Evolutionary conservation across 1,140 invertebrate species (phyloP).

Genomic region (Pemphigus obesinymphae): DNA sequence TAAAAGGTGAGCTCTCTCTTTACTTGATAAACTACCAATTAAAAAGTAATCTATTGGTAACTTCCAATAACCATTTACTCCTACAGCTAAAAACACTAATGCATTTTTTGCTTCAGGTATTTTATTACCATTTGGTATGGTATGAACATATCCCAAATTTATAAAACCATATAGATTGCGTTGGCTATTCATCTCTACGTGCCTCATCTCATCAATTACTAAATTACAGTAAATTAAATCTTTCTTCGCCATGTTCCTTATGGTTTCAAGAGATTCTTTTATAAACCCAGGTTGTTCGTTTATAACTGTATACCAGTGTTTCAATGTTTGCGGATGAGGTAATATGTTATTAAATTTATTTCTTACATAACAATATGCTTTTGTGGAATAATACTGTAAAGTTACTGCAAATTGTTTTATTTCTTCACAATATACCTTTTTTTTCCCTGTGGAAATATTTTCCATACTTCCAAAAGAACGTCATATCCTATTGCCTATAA

Average conservation of each 20-base stretch:
- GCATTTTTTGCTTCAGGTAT: neutral
- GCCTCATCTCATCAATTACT: neutral
- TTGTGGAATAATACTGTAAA: neutral
- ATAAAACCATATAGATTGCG: neutral
- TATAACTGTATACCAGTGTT: neutral
- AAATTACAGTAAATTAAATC: neutral
- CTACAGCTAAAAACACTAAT: neutral
- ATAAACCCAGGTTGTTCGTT: neutral
- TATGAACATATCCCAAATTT: neutral
- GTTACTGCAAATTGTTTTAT: conserved; percentile 43
- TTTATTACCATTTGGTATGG: neutral
- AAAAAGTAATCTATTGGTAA: conserved; percentile 6
- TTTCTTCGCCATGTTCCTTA: neutral
- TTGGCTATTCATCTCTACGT: neutral
- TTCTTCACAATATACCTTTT: conserved; percentile 48
- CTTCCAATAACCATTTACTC: conserved; percentile 12
- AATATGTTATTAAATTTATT: neutral
- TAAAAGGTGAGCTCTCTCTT: conserved; percentile 42
- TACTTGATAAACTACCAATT: neutral
- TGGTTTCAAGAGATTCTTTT: neutral
- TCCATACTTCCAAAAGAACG: too few relatives aligned
- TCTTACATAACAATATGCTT: neutral
- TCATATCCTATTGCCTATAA: too few relatives aligned
- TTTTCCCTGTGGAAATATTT: too few relatives aligned
- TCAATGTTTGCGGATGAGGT: neutral